phyloP scores from a whole-genome alignment of 2,888 invertebrate genomes.

The Agrotis puta region DNA sequence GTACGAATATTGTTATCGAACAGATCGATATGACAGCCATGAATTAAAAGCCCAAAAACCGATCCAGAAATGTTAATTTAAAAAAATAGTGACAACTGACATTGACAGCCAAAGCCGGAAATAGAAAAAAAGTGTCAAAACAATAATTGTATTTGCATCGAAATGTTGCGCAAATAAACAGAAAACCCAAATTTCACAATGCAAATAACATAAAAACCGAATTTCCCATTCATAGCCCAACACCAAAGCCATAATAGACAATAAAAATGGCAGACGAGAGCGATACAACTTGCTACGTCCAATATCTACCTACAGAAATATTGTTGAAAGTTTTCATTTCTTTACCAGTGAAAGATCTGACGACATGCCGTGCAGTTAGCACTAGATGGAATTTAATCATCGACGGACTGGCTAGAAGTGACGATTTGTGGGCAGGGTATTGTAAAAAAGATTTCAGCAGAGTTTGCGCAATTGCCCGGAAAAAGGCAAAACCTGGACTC shows the following conservation, averaged over 20 bases:
- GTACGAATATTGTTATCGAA: too few relatives aligned
- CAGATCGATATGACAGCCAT: too few relatives aligned
- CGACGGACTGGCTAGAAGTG: constrained; percentile 72
- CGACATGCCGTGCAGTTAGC: constrained; percentile 78
- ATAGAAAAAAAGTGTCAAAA: constrained; percentile 21
- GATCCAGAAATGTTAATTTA: too few relatives aligned
- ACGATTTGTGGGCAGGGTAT: constrained; percentile 74
- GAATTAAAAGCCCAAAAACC: too few relatives aligned
- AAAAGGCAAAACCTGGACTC: constrained; percentile 69
- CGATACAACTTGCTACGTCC: constrained; percentile 27
- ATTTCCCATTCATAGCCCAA: not conserved
- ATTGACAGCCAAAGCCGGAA: not conserved
- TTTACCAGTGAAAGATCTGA: constrained; percentile 74
- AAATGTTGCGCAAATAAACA: constrained; percentile 22
- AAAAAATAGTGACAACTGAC: too few relatives aligned
- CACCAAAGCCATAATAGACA: constrained; percentile 9
- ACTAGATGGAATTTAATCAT: constrained; percentile 77
- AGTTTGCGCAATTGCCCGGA: constrained; percentile 68
- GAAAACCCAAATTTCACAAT: constrained; percentile 39
- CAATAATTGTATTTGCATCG: constrained; percentile 20
- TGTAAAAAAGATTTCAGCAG: constrained; percentile 74
- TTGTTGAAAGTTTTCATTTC: constrained; percentile 75
- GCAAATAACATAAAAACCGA: constrained; percentile 39
- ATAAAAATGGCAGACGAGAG: constrained; percentile 46
- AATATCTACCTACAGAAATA: constrained; percentile 77